Percentiles rank a stretch among this genome's conserved stretches.
Evolutionary conservation across 1,140 invertebrate species (phyloP).

Genomic region (Limonius californicus): DNA sequence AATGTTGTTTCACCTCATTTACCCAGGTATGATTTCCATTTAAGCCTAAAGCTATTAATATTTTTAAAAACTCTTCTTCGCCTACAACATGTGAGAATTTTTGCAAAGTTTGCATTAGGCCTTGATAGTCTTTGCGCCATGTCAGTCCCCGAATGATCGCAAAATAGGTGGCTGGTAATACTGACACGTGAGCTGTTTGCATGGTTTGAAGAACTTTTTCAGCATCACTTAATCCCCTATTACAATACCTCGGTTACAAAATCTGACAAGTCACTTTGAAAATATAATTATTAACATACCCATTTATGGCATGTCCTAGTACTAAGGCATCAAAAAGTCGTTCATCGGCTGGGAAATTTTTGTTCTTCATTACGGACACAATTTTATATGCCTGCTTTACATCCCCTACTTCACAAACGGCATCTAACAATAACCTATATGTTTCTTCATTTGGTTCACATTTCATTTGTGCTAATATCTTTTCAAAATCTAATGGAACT

Average conservation of each 20-base stretch:
- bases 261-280: conserved; percentile 11
- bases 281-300: conserved; percentile 36
- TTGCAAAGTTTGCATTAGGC: conserved; percentile 13
- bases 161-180: conserved; percentile 28
- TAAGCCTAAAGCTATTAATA: conserved; percentile 26
- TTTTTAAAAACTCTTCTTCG: conserved; percentile 15
- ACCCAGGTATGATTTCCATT: conserved; percentile 27
- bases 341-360: conserved; percentile 54
- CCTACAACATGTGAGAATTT: conserved; percentile 1
- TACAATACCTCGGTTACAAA: conserved; percentile 2
- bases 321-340: conserved; percentile 57
- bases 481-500: conserved; percentile 25
- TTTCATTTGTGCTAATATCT: conserved; percentile 32
- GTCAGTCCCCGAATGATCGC: conserved; percentile 34
- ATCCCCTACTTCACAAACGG: conserved; percentile 55
- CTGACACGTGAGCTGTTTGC: conserved; percentile 42
- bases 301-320: conserved; percentile 53
- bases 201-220: conserved; percentile 46
- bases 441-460: conserved; percentile 49
- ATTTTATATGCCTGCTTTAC: conserved; percentile 56
- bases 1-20: conserved; percentile 1
- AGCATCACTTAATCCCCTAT: conserved; percentile 40
- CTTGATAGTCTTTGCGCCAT: conserved; percentile 21
- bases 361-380: conserved; percentile 57
- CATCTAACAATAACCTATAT: conserved; percentile 50